These are phyloP conservation scores for Pollachius pollachius DNA, from an alignment of 2,113 vertebrate genomes.

Conservation along the genomic window DNA sequence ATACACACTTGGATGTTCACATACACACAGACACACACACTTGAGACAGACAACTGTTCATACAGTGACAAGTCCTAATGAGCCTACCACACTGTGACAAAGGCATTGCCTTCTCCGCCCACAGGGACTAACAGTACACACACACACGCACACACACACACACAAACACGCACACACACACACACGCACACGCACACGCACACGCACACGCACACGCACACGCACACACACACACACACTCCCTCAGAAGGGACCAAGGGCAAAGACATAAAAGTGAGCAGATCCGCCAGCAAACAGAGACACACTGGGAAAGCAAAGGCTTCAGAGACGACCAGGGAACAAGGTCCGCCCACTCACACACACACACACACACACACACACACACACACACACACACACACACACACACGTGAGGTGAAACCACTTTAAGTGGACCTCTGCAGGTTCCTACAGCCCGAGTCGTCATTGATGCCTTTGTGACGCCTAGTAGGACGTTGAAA, in stretches of 20 bases:
- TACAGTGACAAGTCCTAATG: constrained; percentile 48
- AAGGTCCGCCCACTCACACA: background rate
- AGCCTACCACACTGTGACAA: constrained; percentile 47
- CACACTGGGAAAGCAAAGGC: constrained; percentile 21
- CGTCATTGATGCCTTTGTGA: no score
- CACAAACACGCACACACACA: constrained; percentile 7
- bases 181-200: no score
- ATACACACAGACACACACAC: background rate
- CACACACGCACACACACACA: constrained; percentile 27
- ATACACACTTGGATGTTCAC: no score
- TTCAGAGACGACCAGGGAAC: background rate
- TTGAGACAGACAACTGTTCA: background rate
- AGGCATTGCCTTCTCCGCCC: constrained; percentile 51
- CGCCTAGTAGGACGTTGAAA: no score
- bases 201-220: no score
- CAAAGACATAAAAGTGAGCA: constrained; percentile 36
- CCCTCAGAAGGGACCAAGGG: constrained; percentile 31
- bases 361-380: no score
- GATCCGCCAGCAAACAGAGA: constrained; percentile 28
- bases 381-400: constrained; percentile 10
- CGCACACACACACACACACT: constrained; percentile 2
- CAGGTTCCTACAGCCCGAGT: no score
- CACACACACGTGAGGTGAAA: constrained; percentile 23
- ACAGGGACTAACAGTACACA: constrained; percentile 46
- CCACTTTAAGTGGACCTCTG: no score